Evolutionary conservation across 2,113 vertebrate species (phyloP).

Genomic region (Phaethornis superciliosus): DNA sequence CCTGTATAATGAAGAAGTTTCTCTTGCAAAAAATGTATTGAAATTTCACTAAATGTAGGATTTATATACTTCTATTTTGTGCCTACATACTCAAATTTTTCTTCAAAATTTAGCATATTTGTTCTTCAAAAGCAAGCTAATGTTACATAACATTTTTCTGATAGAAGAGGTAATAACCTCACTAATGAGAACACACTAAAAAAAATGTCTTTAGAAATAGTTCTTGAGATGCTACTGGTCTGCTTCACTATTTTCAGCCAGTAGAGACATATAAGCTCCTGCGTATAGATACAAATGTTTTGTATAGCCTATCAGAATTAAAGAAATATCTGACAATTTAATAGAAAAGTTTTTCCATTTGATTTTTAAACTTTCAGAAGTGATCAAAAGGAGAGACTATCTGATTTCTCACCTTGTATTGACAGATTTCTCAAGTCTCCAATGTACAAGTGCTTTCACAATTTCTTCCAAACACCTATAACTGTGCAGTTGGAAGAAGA

Average conservation of each 20-base stretch:
- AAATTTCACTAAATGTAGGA: background rate
- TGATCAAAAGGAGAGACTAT: background rate
- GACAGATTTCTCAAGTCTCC: background rate
- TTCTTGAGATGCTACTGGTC: background rate
- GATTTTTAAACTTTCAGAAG: background rate
- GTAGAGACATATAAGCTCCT: background rate
- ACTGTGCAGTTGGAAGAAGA: background rate
- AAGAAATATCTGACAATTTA: background rate
- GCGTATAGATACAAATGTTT: background rate
- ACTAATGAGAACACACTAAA: background rate
- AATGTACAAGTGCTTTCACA: background rate
- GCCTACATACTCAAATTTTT: background rate
- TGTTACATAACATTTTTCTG: background rate
- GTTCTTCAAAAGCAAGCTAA: background rate
- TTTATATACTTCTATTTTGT: background rate
- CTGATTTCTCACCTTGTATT: background rate
- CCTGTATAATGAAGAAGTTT: background rate
- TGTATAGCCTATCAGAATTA: background rate
- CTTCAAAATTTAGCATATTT: background rate
- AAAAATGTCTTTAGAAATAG: background rate
- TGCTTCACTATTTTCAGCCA: background rate
- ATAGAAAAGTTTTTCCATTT: background rate
- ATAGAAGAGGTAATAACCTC: background rate
- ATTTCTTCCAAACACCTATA: background rate
- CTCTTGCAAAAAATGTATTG: accelerated